These are phyloP conservation scores for Drosophila truncata DNA, from an alignment of 1,140 invertebrate species.

Conservation along the genomic window DNA sequence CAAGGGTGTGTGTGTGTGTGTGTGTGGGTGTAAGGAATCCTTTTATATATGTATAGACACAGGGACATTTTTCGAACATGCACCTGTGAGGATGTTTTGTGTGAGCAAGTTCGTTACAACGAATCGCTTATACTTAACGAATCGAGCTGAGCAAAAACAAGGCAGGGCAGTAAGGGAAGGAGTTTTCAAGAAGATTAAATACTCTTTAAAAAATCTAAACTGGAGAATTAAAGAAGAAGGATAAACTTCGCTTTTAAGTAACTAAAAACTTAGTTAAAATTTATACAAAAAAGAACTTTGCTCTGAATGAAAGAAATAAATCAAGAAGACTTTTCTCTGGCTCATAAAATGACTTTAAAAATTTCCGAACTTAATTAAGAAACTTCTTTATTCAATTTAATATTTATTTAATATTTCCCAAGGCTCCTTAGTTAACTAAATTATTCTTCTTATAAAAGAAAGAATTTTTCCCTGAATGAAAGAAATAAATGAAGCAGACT, in stretches of 20 bases:
- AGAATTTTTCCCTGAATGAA: background rate
- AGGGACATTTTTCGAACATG: conserved; percentile 39
- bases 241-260: no score
- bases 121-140: conserved; percentile 51
- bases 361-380: no score
- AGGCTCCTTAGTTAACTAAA: no score
- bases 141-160: conserved; percentile 27
- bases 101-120: conserved; percentile 43
- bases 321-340: background rate
- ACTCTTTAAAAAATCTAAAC: background rate
- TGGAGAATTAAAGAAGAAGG: background rate
- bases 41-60: background rate
- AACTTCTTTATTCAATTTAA: no score
- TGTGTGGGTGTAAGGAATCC: background rate
- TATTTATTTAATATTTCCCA: no score
- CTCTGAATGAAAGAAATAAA: background rate
- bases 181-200: background rate
- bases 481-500: background rate
- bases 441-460: no score
- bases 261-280: no score
- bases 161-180: background rate
- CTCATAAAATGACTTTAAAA: no score
- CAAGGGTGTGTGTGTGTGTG: background rate
- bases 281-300: background rate
- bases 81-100: conserved; percentile 16